phyloP scores from a whole-genome alignment of 2,113 vertebrate genomes.

The Hystrix brachyura region DNA sequence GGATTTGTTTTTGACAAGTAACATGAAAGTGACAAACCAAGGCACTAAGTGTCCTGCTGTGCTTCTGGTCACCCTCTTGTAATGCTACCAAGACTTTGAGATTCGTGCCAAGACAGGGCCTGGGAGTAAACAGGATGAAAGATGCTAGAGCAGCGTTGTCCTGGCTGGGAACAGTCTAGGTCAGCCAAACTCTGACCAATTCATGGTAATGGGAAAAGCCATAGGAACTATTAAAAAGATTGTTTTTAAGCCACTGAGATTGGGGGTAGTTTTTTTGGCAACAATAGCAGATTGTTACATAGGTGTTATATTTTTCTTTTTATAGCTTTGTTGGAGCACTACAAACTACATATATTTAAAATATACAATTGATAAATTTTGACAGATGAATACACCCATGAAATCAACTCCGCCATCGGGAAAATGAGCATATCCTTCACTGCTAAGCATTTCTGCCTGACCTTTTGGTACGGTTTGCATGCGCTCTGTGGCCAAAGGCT shows the following conservation, averaged over 20 bases:
- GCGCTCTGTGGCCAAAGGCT: neutral
- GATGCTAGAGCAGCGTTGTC: neutral
- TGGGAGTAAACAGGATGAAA: neutral
- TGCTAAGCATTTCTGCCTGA: neutral
- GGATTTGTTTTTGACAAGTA: neutral
- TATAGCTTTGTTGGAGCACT: neutral
- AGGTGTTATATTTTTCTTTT: neutral
- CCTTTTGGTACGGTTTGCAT: neutral
- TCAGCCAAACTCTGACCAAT: neutral
- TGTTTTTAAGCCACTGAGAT: neutral
- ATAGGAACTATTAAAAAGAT: neutral
- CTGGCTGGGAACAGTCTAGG: neutral
- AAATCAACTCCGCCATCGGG: neutral
- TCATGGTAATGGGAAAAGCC: neutral
- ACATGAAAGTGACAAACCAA: neutral
- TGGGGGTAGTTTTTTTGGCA: neutral
- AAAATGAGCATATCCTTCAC: neutral
- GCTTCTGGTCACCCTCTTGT: neutral
- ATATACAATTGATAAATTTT: neutral
- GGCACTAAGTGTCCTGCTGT: neutral
- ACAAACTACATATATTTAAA: neutral
- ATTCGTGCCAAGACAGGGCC: neutral
- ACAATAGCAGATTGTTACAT: neutral
- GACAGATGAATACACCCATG: neutral
- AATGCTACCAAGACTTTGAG: neutral